Evolutionary conservation across 2,888 invertebrate species (phyloP).

Genomic region (Lepidochitona cinerea): DNA sequence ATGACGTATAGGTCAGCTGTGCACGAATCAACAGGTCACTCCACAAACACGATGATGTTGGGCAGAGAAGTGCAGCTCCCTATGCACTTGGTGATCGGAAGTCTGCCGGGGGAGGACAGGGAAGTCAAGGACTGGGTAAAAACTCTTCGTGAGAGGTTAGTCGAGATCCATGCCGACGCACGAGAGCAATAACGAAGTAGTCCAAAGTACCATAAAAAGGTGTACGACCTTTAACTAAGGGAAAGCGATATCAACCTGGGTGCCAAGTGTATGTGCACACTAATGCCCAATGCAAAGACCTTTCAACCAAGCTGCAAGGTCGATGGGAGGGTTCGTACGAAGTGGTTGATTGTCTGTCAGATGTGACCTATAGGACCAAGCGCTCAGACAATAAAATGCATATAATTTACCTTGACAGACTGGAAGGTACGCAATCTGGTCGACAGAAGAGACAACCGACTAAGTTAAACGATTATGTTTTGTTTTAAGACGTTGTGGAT

Average conservation of each 20-base stretch:
- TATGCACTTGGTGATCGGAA: conserved; percentile 4
- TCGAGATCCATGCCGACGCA: not conserved
- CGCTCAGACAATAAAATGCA: not conserved
- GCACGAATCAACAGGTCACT: too few species aligned
- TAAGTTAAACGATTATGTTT: too few species aligned
- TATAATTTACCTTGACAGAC: not conserved
- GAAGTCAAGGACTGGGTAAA: not conserved
- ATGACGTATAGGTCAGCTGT: conserved; percentile 21
- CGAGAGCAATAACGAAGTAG: not conserved
- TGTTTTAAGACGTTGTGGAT: too few species aligned
- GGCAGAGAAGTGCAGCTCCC: conserved; percentile 20
- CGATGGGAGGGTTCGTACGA: not conserved
- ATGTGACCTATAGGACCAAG: not conserved
- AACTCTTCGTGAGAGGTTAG: not conserved
- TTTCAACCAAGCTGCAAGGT: not conserved
- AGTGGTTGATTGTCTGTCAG: not conserved
- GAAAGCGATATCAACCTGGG: not conserved
- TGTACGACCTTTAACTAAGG: not conserved
- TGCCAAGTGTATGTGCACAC: not conserved
- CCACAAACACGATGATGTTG: conserved; percentile 18
- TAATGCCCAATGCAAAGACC: not conserved
- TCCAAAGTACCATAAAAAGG: not conserved
- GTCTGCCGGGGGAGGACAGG: not conserved
- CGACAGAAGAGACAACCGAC: too few species aligned
- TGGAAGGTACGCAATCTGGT: too few species aligned